phyloP scores from a whole-genome alignment of 2,113 vertebrate species.

The Fregata magnificens region DNA sequence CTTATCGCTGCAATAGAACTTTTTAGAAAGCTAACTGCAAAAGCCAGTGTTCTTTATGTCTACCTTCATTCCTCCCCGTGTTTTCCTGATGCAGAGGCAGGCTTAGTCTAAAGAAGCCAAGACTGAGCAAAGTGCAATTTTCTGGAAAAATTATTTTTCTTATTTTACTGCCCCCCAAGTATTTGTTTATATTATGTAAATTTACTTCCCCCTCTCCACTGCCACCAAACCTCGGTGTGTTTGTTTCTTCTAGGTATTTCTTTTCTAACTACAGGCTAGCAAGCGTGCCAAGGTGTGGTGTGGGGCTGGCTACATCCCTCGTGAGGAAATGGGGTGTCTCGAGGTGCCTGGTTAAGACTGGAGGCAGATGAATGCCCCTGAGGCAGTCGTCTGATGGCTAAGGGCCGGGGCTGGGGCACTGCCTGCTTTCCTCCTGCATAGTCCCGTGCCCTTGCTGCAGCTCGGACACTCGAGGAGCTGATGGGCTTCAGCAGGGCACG shows the following conservation, averaged over 20 bases:
- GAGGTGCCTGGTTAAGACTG: no score
- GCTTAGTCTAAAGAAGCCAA: not conserved
- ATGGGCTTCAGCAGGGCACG: accelerated
- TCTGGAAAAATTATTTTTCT: not conserved
- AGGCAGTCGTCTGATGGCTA: accelerated
- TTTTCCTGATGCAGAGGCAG: not conserved
- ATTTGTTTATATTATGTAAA: not conserved
- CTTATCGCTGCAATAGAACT: not conserved
- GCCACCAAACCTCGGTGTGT: not conserved
- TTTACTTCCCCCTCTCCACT: not conserved
- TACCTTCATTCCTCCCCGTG: not conserved
- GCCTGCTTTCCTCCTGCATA: not conserved
- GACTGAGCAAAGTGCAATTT: not conserved
- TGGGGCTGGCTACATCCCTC: accelerated
- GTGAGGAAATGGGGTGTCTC: accelerated
- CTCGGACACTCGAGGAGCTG: not conserved
- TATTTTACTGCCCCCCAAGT: not conserved
- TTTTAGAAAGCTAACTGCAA: not conserved
- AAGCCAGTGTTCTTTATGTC: not conserved
- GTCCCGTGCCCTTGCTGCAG: not conserved
- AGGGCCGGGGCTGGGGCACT: not conserved
- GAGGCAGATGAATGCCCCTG: not conserved
- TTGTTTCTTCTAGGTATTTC: not conserved
- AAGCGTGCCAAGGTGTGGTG: not conserved
- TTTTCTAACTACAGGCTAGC: not conserved